phyloP scores from a whole-genome alignment of 2,888 invertebrate genomes.

The Cecidostiba fungosa region DNA sequence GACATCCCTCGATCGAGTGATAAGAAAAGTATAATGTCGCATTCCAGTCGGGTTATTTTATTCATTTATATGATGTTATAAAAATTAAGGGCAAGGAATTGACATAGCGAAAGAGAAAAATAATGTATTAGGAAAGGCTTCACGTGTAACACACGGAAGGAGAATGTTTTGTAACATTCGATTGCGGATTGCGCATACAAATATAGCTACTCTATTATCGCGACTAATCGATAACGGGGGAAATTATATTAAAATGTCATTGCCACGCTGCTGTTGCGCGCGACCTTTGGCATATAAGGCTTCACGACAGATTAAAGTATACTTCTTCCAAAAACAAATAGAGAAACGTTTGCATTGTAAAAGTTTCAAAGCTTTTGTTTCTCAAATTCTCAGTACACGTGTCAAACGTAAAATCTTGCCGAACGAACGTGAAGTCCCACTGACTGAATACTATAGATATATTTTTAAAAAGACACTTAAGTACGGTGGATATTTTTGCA shows the following conservation, averaged over 20 bases:
- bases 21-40: background rate
- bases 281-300: background rate
- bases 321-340: background rate
- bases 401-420: background rate
- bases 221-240: conserved; percentile 38
- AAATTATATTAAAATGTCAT: conserved; percentile 26
- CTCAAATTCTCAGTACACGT: background rate
- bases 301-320: background rate
- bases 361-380: background rate
- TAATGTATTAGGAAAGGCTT: conserved; percentile 39
- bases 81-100: background rate
- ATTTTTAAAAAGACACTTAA: background rate
- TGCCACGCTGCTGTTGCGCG: background rate
- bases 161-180: conserved; percentile 41
- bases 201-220: conserved; percentile 42
- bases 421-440: too few species aligned
- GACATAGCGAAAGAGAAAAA: background rate
- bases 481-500: background rate
- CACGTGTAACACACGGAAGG: conserved; percentile 13
- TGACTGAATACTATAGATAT: too few species aligned
- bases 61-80: conserved; percentile 9
- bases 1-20: background rate
- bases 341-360: background rate
- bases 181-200: conserved; percentile 40
- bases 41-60: conserved; percentile 8